Evolutionary conservation across 2,888 invertebrate species (phyloP), one percentile per base, ranked within the genome.

Genomic region (Lepetodrilus schrolli): DNA sequence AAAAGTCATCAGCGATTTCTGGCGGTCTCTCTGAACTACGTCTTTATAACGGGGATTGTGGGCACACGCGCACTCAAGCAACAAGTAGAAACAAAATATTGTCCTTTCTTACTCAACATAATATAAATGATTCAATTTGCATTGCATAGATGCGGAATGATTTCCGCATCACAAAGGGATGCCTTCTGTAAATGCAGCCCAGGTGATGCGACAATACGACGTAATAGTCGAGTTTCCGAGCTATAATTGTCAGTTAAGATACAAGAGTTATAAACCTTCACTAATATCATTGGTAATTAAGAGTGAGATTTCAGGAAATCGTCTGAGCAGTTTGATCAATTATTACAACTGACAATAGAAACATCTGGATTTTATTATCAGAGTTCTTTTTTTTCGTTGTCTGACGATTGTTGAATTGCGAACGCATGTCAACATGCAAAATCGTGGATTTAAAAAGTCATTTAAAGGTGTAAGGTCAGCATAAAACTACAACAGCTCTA

Each of bases 181-280:
- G 23, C 26, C 0, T n/a, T 13, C 30, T 10, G 34, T n/a, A 17
- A 10, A 30, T 17, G 17, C 10, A 4, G 17, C 26, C 17, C 58
- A 58, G 58, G 58, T 58, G 58, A 58, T 58, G 30, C 26, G 17
- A 58, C 26, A 58, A 58, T 23, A 34, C 17, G 58, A 17, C 10
- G 5, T 23, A 58, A 30, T 58, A 58, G 34, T n/a, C 20, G 2
- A 13, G 30, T 58, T 58, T 30, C 58, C 26, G 10, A 34, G 58
- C 30, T 58, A 58, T n/a, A 58, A 30, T 58, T 34, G 58, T 30
- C 13, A 26, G 26, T 58, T 58, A 58, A 58, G 58, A 58, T 26
- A 34, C 26, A 58, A 23, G 58, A 30, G n/a, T 30, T 10, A n/a
- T 30, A 30, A 30, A 26, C 17, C 30, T 34, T 58, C 20, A 17